Evolutionary conservation across 2,888 invertebrate genomes (phyloP).

Genomic region (Gibbula magus): DNA sequence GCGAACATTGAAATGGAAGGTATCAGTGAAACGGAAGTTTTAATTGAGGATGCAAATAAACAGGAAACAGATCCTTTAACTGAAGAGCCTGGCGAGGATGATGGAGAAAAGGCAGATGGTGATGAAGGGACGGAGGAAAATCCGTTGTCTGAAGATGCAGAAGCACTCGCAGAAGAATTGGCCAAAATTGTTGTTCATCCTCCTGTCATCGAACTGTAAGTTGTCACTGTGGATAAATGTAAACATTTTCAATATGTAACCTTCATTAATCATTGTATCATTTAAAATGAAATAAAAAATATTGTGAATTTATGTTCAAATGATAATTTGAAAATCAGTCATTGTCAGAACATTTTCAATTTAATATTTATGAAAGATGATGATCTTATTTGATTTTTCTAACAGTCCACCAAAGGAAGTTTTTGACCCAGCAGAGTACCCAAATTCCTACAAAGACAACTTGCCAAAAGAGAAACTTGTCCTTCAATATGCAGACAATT

Average conservation of each 20-base stretch:
- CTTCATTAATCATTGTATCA: too few relatives aligned
- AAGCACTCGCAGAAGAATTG: constrained; percentile 49
- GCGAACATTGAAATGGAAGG: background rate
- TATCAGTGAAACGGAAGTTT: background rate
- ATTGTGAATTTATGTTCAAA: too few relatives aligned
- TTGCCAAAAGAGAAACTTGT: constrained; percentile 72
- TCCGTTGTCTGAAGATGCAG: constrained; percentile 40
- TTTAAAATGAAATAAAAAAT: too few relatives aligned
- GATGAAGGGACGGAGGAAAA: constrained; percentile 28
- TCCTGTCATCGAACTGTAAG: constrained; percentile 58
- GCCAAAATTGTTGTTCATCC: constrained; percentile 64
- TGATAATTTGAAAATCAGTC: too few relatives aligned
- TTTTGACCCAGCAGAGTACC: constrained; percentile 72
- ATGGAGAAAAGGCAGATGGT: constrained; percentile 16
- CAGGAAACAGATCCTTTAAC: background rate
- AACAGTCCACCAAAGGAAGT: constrained; percentile 51
- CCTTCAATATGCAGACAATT: constrained; percentile 74
- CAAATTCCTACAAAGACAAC: constrained; percentile 73
- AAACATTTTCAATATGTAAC: too few relatives aligned
- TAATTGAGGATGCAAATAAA: constrained; percentile 5
- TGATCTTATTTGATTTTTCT: background rate
- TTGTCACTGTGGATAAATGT: background rate
- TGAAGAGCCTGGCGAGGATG: background rate
- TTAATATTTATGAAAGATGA: too few relatives aligned
- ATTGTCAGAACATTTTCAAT: too few relatives aligned